phyloP scores from a whole-genome alignment of 2,113 vertebrate genomes.

The Enhydra lutris region DNA sequence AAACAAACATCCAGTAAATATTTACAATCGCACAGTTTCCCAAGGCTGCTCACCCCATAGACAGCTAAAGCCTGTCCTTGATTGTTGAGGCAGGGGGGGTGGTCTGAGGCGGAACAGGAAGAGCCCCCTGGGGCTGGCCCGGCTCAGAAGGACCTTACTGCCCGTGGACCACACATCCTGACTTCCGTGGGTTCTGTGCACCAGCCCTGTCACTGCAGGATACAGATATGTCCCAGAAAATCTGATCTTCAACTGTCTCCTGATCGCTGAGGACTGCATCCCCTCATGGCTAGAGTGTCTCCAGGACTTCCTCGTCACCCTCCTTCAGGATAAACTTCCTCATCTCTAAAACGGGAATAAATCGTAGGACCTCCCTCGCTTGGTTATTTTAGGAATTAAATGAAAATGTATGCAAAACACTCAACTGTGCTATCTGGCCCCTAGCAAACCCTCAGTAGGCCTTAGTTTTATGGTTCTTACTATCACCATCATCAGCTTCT shows the following conservation, averaged over 20 bases:
- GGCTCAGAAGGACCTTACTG: not conserved
- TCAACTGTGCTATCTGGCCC: not conserved
- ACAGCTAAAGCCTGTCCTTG: not conserved
- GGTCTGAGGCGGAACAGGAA: not conserved
- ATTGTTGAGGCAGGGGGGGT: not conserved
- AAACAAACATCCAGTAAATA: not conserved
- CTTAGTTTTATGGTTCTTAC: not conserved
- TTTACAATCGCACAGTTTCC: not conserved
- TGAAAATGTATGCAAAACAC: not conserved
- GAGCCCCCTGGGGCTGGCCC: not conserved
- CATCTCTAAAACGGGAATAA: not conserved
- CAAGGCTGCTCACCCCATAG: not conserved
- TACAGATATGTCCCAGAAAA: not conserved
- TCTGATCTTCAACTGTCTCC: not conserved
- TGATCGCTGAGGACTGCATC: not conserved
- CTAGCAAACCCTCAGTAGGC: not conserved
- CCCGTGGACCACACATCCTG: not conserved
- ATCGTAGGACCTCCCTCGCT: not conserved
- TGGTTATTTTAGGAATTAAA: not conserved
- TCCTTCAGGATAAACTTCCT: not conserved
- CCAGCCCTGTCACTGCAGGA: not conserved
- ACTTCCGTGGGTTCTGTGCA: not conserved
- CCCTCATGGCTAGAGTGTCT: not conserved
- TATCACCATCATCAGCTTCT: not conserved
- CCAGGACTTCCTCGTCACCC: constrained; percentile 11